phyloP scores from a whole-genome alignment of 2,113 vertebrate genomes.

The Platysternon megacephalum region DNA sequence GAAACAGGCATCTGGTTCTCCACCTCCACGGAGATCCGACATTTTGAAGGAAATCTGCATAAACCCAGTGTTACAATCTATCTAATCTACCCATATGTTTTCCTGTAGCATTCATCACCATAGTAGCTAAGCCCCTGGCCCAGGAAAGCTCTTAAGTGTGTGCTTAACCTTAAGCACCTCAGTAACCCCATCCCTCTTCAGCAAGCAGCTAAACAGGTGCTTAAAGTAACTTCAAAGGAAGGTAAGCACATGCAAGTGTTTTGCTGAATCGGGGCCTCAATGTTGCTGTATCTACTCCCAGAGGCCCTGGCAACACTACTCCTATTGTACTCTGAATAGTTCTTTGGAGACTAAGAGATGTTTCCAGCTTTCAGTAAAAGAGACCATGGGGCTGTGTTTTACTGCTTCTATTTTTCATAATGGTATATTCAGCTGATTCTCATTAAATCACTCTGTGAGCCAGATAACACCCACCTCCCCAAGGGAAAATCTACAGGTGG shows the following conservation, averaged over 20 bases:
- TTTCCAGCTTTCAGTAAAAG: background rate
- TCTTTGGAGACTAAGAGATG: background rate
- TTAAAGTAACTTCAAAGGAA: background rate
- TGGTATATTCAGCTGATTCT: background rate
- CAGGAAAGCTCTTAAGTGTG: background rate
- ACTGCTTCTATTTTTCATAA: background rate
- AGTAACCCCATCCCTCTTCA: background rate
- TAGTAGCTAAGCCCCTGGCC: background rate
- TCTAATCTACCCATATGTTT: background rate
- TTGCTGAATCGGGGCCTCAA: background rate
- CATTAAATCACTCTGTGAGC: background rate
- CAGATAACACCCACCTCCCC: background rate
- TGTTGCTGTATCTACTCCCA: background rate
- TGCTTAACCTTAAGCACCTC: background rate
- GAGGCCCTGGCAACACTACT: background rate
- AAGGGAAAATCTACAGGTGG: accelerated
- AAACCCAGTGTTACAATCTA: background rate
- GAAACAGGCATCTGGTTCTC: background rate
- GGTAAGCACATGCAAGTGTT: accelerated
- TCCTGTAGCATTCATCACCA: background rate
- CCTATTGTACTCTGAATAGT: background rate
- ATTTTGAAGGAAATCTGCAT: background rate
- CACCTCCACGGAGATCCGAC: background rate
- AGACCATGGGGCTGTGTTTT: background rate
- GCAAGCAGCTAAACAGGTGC: accelerated